Base-by-base conservation (phyloP, 1,140 invertebrate genomes). In the Drosophila pruinosa region DNA sequence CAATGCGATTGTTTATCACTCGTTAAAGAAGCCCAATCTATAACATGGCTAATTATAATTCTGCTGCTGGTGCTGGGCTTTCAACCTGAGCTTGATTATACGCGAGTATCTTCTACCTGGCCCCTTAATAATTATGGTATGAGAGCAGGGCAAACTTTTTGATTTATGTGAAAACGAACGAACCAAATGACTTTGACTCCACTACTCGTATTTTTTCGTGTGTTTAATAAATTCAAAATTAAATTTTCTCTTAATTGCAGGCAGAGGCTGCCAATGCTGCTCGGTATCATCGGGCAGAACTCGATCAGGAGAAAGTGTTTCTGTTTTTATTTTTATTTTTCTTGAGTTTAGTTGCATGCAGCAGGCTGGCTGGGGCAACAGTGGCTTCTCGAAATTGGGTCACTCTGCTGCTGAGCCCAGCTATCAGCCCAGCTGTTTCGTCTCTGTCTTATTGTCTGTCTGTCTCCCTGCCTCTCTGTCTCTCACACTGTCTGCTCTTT, bases 161-260 rank as follows among this genome's bases (percentile, higher is more conserved):
- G 80, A 85, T 85, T 86, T 67, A 71, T 86, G 80, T 85, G 81
- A 85, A 71, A 80, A 80, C 62, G 62, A 67, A 63, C 62, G 39
- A 72, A 58, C 59, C 79, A 59, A 75, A 78, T 57, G 56, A 64
- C 38, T 65, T 62, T 73, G 59, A 28, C 54, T 71, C 24, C 58
- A 50, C 53, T 53, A 43, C 39, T 63, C 59, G 59, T 41, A 45
- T 54, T 31, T 64, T 62, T 64, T 48, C 28, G 7, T 39, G 52
- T 79, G 28, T 45, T 85, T 86, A 81, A 86, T 86, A 88, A 86
- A 86, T 86, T 86, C 82, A 86, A 88, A 81, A 86, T 88, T 86
- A 81, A 86, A 81, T 86, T 86, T 86, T 86, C 81, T 86, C 81
- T 86, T 88, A 86, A 86, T 86, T 86, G 81, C 81, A 69, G 68